Base-by-base conservation (phyloP, 1,140 invertebrate species). In the Amyelois transitella region DNA sequence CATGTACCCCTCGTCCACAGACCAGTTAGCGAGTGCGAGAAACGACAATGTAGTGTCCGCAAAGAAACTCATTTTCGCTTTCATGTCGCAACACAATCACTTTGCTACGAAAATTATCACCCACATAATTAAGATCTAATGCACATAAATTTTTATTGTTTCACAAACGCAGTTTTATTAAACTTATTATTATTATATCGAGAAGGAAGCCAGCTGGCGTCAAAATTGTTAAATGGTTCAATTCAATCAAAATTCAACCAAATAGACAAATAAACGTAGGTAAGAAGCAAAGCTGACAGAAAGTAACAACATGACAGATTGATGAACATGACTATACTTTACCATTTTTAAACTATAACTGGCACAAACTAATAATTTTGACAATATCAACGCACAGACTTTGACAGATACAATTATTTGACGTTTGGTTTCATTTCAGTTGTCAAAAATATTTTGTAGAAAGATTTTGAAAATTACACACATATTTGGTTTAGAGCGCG, bases 321-420 rank as follows among this genome's bases (percentile, higher is more conserved):
- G n/a, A n/a, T n/a, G n/a, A 12, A 32, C n/a, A n/a, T n/a, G n/a
- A n/a, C n/a, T n/a, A n/a, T n/a, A n/a, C n/a, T n/a, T n/a, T n/a
- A n/a, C n/a, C n/a, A n/a, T n/a, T n/a, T n/a, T n/a, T n/a, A n/a
- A n/a, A n/a, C n/a, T n/a, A n/a, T n/a, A n/a, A n/a, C n/a, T n/a
- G n/a, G n/a, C n/a, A n/a, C n/a, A n/a, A n/a, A n/a, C n/a, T n/a
- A n/a, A n/a, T n/a, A n/a, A n/a, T 59, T 79, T 94, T 14, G 89
- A 93, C 66, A 94, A 91, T 90, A 91, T 92, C 3, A 93, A 94
- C 76, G 89, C 91, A 64, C 90, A 92, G 69, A n/a, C n/a, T n/a
- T n/a, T n/a, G n/a, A n/a, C n/a, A n/a, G n/a, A n/a, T n/a, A n/a
- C n/a, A n/a, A n/a, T n/a, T n/a, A n/a, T n/a, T n/a, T n/a, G n/a